These are phyloP conservation scores for Drosophila truncata DNA, from an alignment of 1,140 invertebrate species.

Conservation along the genomic window DNA sequence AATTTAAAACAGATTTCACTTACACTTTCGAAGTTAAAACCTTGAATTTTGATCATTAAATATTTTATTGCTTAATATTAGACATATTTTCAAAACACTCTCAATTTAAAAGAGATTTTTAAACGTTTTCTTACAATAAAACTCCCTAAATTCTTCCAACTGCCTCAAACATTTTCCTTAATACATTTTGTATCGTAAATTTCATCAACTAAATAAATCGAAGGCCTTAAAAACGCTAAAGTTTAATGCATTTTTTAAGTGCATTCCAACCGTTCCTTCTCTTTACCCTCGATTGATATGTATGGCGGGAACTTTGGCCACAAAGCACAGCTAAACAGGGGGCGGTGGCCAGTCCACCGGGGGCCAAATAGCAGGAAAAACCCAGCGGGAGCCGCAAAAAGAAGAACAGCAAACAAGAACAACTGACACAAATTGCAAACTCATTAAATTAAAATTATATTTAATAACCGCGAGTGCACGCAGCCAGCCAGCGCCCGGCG, in stretches of 20 bases:
- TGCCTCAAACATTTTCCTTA: neutral
- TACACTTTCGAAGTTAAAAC: too few species aligned
- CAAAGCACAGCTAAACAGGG: constrained; percentile 24
- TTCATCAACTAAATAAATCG: neutral
- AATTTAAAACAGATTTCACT: neutral
- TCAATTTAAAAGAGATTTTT: neutral
- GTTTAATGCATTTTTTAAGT: constrained; percentile 8
- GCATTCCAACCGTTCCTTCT: constrained; percentile 16
- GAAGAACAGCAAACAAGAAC: constrained; percentile 61
- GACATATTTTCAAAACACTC: neutral
- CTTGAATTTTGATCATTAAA: too few species aligned
- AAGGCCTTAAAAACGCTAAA: neutral
- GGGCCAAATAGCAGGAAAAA: neutral
- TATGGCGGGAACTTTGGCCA: constrained; percentile 67
- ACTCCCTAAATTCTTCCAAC: neutral
- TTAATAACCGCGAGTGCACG: constrained; percentile 79
- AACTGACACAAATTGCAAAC: constrained; percentile 83
- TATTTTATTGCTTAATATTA: too few species aligned
- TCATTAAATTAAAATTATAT: constrained; percentile 84
- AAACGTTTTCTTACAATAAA: neutral
- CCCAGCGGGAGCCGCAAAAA: constrained; percentile 23
- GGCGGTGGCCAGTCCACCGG: neutral
- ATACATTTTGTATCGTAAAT: neutral
- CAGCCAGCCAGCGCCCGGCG: constrained; percentile 72
- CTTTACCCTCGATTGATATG: constrained; percentile 68